Evolutionary conservation across 2,888 invertebrate species (phyloP), one percentile per base, ranked within the genome.

Genomic region (Acleris sparsana): DNA sequence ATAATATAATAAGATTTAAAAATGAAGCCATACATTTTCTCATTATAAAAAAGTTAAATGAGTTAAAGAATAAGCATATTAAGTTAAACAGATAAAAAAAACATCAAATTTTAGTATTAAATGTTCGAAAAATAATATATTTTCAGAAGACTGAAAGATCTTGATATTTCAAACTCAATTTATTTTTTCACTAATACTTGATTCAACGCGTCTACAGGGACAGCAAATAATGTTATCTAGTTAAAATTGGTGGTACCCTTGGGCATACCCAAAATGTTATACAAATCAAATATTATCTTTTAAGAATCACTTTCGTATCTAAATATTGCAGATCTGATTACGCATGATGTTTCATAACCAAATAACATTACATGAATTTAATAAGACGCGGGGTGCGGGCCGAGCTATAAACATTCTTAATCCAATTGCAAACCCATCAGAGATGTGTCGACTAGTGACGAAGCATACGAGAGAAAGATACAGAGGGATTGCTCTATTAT

Each of bases 371-470:
- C 56, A 52, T 20, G 4, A 58, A 61, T 63, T 64, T 67, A 68
- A 70, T 62, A 62, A 60, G 62, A 68, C 60, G 68, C 39, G 22
- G 60, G 52, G 63, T 39, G 39, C 59, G 46, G 43, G 55, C 59
- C 55, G 22, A 46, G 59, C 43, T 63, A 62, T 66, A 69, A 69
- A 77, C 74, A 75, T 72, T 72, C 70, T 76, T 88, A 91, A 91
- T 90, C 88, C 89, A 87, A 88, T 92, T 85, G 87, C 73, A 77
- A 76, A 79, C 80, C 83, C 83, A 80, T 86, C 80, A 80, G 72
- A 69, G 77, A 83, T 78, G 83, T 84, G 87, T 78, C 75, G 86
- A 85, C 83, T 81, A 85, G 88, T 88, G 88, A 87, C 20, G 51
- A 51, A 22, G 17, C 55, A 56, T 20, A 61, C 55, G 16, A 29